These are phyloP conservation scores for Zhengitettix transpicula DNA, from an alignment of 2,888 invertebrate species.

Conservation along the genomic window DNA sequence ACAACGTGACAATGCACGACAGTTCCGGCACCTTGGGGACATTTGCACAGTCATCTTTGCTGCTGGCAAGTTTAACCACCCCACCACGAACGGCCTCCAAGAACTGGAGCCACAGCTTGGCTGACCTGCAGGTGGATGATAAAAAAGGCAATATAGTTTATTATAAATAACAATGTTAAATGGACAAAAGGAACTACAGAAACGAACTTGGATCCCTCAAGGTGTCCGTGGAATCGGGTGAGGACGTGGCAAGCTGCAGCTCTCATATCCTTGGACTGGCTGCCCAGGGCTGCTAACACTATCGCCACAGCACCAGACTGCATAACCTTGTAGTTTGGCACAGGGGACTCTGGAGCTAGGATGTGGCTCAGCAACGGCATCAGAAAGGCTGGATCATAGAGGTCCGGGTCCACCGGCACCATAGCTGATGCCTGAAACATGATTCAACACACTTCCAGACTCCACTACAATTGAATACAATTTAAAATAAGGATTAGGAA, in stretches of 20 bases:
- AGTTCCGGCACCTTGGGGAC: conserved; percentile 27
- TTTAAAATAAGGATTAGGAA: too few species aligned
- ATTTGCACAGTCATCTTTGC: background rate
- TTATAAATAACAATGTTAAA: background rate
- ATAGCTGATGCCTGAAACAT: too few species aligned
- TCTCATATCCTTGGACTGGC: conserved; percentile 45
- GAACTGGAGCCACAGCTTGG: conserved; percentile 44
- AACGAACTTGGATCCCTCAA: conserved; percentile 47
- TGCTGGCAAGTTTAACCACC: conserved; percentile 21
- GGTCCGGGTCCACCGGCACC: conserved; percentile 16
- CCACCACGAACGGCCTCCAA: conserved; percentile 50
- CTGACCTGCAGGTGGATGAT: too few species aligned
- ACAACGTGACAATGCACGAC: conserved; percentile 45
- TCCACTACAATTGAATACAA: too few species aligned
- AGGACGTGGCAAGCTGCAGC: conserved; percentile 58
- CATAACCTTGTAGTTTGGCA: conserved; percentile 52
- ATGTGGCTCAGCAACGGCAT: conserved; percentile 60
- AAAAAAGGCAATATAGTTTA: too few species aligned
- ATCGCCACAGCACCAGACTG: conserved; percentile 54
- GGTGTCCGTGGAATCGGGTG: conserved; percentile 52
- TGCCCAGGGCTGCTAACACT: conserved; percentile 51
- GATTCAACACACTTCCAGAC: too few species aligned
- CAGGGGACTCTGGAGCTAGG: conserved; percentile 54
- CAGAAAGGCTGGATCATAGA: conserved; percentile 72
- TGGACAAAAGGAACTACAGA: background rate